Base-by-base conservation (phyloP, 2,888 invertebrate genomes). In the Isoperla grammatica region DNA sequence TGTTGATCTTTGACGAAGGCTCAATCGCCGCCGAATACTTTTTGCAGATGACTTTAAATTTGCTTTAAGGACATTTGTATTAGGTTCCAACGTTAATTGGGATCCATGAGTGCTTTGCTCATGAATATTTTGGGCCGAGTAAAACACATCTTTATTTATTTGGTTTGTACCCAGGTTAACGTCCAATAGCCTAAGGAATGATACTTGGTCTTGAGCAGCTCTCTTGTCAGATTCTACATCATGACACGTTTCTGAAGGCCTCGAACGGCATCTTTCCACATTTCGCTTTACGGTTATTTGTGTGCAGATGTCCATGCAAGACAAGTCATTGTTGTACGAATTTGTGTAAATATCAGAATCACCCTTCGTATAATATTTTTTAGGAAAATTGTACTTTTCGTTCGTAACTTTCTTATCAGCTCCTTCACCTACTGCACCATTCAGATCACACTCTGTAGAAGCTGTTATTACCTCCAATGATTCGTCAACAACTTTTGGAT, bases 231-330 rank as follows among this genome's bases (percentile, higher is more conserved):
- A 13, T 29, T 35, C 35, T 5, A 19, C 23, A 13, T 43, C 35
- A 1, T 58, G 17, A 1, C 46, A 17, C 13, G 61, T 57, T 15
- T 55, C 59, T n/a, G 50, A 46, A 1, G 22, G 12, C 40, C 63
- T 42, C 3, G 43, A 50, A 2, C 29, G 49, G 2, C 60, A 50
- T 13, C 54, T 63, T 29, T 63, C 62, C 5, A 64, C 53, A 43
- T 85, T 86, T 65, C 80, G 81, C 23, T 87, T 81, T 78, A 91
- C 85, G 9, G 86, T 81, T 63, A 90, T 71, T 71, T 91, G 91
- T 13, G 90, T 90, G 80, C 88, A 89, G 75, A 91, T 89, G 69
- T 91, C 91, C 66, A 91, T 77, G 71, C 87, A 87, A 56, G 90
- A 88, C 59, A 90, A 75, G 78, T 85, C 80, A 71, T 86, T 78